Evolutionary conservation across 2,888 invertebrate genomes (phyloP).

Genomic region (Papilio elwesi): DNA sequence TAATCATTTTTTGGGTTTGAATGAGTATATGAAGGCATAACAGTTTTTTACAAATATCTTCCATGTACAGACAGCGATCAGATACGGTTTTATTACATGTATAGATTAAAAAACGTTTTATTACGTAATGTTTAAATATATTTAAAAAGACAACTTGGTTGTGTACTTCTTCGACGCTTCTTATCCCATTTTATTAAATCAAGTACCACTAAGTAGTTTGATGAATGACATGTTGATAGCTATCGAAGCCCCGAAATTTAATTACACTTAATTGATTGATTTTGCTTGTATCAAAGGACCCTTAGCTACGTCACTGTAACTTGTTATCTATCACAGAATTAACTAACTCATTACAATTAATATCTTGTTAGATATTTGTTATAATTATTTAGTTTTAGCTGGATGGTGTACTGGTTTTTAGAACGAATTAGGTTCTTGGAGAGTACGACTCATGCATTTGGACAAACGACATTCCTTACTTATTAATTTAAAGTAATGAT

Average conservation of each 20-base stretch:
- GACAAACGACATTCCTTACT: too few species aligned
- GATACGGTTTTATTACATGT: too few species aligned
- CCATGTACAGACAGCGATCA: too few species aligned
- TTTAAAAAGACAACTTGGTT: too few species aligned
- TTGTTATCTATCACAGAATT: conserved; percentile 6
- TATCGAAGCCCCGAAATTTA: not conserved
- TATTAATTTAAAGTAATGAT: too few species aligned
- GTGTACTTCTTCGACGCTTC: too few species aligned
- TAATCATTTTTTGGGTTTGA: too few species aligned
- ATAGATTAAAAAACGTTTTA: too few species aligned
- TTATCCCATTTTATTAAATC: not conserved
- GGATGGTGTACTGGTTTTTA: not conserved
- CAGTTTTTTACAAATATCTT: too few species aligned
- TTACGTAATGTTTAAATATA: too few species aligned
- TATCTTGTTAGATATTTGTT: not conserved
- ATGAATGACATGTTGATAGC: not conserved
- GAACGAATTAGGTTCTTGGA: not conserved
- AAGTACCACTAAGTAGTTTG: not conserved
- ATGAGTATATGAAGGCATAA: too few species aligned
- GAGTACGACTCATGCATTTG: too few species aligned
- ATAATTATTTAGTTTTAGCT: not conserved
- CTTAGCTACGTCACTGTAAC: conserved; percentile 1
- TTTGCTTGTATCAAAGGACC: not conserved
- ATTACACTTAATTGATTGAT: conserved; percentile 18
- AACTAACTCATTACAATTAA: not conserved